These are phyloP conservation scores for Drepanosiphum platanoidis DNA, from an alignment of 2,888 invertebrate genomes.

Conservation along the genomic window DNA sequence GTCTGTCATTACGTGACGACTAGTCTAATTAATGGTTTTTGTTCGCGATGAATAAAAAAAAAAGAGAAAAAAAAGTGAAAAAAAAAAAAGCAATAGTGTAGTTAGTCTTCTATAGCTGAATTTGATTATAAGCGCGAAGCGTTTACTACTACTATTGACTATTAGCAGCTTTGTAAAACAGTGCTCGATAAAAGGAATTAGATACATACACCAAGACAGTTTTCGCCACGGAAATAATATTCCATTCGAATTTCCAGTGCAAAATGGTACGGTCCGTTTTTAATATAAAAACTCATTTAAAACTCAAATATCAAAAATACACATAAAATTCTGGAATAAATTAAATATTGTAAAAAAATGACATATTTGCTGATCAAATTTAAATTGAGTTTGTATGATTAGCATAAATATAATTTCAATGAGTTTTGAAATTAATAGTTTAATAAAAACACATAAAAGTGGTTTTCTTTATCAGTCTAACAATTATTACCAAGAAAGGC, in stretches of 20 bases:
- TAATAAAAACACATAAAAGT: too few relatives aligned
- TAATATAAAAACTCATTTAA: background rate
- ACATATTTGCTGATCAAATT: too few relatives aligned
- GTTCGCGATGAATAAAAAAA: constrained; percentile 27
- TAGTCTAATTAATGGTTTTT: constrained; percentile 53
- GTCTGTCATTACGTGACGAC: constrained; percentile 52
- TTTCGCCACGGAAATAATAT: background rate
- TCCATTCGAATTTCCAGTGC: background rate
- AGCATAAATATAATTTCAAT: too few relatives aligned
- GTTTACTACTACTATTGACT: too few relatives aligned
- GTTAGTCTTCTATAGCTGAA: constrained; percentile 12
- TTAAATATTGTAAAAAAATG: too few relatives aligned
- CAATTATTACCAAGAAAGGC: too few relatives aligned
- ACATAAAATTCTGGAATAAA: too few relatives aligned
- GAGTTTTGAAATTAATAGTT: too few relatives aligned
- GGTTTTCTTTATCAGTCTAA: too few relatives aligned
- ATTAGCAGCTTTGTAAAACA: background rate
- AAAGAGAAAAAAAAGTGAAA: constrained; percentile 40
- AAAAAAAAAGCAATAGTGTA: constrained; percentile 28
- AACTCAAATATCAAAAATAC: background rate
- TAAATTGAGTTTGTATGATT: too few relatives aligned
- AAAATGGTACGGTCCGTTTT: background rate
- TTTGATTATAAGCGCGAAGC: background rate
- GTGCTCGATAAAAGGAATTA: background rate
- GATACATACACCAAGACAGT: background rate